Conservation (phyloP, 2,888 invertebrate genomes). For the Corbicula japonica region DNA sequence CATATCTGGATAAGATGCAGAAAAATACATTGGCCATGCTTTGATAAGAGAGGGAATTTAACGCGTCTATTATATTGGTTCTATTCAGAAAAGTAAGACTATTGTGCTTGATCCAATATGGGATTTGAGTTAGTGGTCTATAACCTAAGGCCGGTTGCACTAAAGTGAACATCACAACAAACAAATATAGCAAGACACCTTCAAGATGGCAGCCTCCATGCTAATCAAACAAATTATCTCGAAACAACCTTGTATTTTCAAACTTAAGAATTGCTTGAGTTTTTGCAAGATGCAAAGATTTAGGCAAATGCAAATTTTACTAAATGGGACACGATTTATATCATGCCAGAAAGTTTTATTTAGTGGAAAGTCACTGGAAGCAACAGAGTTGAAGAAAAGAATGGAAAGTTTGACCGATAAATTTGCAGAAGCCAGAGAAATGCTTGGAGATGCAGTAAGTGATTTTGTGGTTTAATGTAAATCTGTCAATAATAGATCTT, state of each 20-base stretch:
- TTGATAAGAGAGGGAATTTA: no score
- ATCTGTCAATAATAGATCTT: no score
- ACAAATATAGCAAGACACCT: not conserved
- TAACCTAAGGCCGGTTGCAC: no score
- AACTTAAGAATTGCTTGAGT: not conserved
- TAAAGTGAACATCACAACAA: constrained; percentile 4
- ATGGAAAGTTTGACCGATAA: constrained; percentile 72
- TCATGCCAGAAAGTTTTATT: constrained; percentile 12
- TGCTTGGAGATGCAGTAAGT: constrained; percentile 75
- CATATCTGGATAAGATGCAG: no score
- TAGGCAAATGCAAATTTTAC: not conserved
- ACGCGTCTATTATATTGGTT: no score
- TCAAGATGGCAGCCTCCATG: constrained; percentile 31
- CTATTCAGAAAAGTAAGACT: no score
- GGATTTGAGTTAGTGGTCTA: no score
- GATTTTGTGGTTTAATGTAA: no score
- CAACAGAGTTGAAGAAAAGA: constrained; percentile 64
- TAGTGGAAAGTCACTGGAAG: constrained; percentile 14
- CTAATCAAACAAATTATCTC: not conserved
- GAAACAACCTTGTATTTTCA: not conserved
- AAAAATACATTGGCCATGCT: no score
- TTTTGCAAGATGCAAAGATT: not conserved
- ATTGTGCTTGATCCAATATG: no score
- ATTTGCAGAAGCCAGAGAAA: constrained; percentile 76
- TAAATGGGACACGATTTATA: not conserved